phyloP scores from a whole-genome alignment of 2,113 vertebrate species.

The Hepsetus odoe region DNA sequence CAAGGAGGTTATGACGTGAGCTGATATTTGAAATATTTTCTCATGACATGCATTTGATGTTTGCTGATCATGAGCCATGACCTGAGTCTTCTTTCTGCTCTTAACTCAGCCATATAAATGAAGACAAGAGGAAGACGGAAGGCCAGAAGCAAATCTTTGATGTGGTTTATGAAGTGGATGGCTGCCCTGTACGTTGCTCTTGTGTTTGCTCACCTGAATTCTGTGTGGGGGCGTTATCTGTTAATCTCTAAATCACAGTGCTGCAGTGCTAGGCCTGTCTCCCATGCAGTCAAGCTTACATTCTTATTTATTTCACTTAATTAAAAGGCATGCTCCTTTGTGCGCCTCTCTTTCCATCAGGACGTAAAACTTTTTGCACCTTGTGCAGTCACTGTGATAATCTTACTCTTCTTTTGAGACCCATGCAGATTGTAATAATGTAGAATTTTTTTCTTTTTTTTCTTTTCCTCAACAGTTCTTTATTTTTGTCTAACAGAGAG shows the following conservation, averaged over 20 bases:
- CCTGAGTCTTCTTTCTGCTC: not conserved
- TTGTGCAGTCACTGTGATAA: conserved; percentile 9
- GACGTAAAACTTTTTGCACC: conserved; percentile 26
- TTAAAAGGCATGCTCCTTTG: conserved; percentile 22
- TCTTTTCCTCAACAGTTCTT: not conserved
- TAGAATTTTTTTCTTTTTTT: not conserved
- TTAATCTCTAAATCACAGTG: conserved; percentile 46
- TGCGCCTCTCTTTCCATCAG: conserved; percentile 21
- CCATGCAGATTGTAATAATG: not conserved
- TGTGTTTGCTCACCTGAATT: conserved; percentile 33
- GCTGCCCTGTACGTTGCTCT: conserved; percentile 90
- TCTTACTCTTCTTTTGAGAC: not conserved
- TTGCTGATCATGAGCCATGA: conserved; percentile 1
- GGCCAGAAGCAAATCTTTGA: conserved; percentile 98
- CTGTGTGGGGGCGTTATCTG: not conserved
- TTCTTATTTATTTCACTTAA: conserved; percentile 41
- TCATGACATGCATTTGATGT: not conserved
- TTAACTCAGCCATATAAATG: conserved; percentile 90
- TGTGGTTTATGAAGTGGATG: conserved; percentile 97
- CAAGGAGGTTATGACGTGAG: conserved; percentile 99
- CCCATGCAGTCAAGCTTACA: conserved; percentile 7
- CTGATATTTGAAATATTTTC: conserved; percentile 9
- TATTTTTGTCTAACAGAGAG: not conserved
- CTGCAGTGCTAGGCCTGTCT: not conserved
- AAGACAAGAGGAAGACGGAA: conserved; percentile 98